phyloP scores from a whole-genome alignment of 2,888 invertebrate genomes.

The Argyresthia goedartella region DNA sequence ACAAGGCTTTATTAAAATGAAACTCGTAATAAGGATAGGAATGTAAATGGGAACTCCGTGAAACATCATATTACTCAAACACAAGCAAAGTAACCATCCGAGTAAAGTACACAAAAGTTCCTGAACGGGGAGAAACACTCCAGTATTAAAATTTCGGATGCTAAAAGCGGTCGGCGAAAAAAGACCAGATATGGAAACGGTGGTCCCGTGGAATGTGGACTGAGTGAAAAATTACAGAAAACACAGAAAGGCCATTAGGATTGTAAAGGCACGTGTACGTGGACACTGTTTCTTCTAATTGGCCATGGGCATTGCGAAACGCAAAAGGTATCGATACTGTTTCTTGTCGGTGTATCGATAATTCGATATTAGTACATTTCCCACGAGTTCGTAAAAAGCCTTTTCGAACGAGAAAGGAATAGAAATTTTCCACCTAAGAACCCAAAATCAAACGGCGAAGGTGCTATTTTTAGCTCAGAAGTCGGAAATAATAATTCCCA shows the following conservation, averaged over 20 bases:
- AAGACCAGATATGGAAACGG: slow-evolving; percentile 3
- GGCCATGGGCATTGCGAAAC: background rate
- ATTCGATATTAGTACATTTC: too few species aligned
- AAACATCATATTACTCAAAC: background rate
- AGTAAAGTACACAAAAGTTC: slow-evolving; percentile 1
- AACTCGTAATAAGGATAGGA: too few species aligned
- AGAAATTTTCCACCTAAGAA: too few species aligned
- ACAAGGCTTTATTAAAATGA: too few species aligned
- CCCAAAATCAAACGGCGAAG: too few species aligned
- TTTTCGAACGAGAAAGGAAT: too few species aligned
- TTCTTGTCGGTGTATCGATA: too few species aligned
- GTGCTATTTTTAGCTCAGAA: too few species aligned
- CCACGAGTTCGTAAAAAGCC: too few species aligned
- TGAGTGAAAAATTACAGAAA: slow-evolving; percentile 27
- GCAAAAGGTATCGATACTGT: too few species aligned
- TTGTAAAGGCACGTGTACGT: slow-evolving; percentile 4
- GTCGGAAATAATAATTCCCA: too few species aligned
- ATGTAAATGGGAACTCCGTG: background rate
- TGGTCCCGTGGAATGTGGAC: slow-evolving; percentile 8
- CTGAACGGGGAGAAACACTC: slow-evolving; percentile 1
- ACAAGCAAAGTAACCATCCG: background rate
- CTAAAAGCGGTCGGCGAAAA: slow-evolving; percentile 1
- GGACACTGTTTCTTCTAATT: background rate
- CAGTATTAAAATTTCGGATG: slow-evolving; percentile 2
- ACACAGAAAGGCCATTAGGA: slow-evolving; percentile 43